Percentiles rank a stretch among this genome's conserved stretches.
Conservation (phyloP, 1,140 invertebrate genomes). For the Neodiprion virginianus region DNA sequence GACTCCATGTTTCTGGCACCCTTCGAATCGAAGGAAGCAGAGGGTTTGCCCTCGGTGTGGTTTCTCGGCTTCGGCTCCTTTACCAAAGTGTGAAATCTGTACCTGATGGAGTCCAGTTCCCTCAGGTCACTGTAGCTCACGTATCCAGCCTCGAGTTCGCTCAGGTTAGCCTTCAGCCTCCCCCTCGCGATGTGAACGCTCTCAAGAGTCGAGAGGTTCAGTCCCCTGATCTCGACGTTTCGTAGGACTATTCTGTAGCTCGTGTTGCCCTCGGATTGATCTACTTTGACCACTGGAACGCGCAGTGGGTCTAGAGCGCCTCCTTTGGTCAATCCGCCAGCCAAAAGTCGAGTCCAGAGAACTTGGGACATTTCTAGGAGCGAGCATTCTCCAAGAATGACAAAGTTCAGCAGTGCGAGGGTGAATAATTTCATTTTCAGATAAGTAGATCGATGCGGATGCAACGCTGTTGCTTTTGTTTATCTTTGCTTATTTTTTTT, state of each 20-base stretch:
- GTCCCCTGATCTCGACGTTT: slow-evolving; percentile 50
- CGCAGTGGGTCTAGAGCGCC: slow-evolving; percentile 50
- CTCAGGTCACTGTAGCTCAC: slow-evolving; percentile 53
- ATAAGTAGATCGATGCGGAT: background rate
- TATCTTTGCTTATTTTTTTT: slow-evolving; percentile 8
- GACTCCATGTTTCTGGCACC: too few species aligned
- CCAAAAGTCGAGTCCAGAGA: slow-evolving; percentile 48
- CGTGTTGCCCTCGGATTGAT: slow-evolving; percentile 55
- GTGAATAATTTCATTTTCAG: slow-evolving; percentile 35
- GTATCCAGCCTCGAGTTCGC: slow-evolving; percentile 53
- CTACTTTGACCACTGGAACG: slow-evolving; percentile 54
- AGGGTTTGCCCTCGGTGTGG: background rate
- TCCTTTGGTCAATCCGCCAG: slow-evolving; percentile 45
- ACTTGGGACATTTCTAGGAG: slow-evolving; percentile 52
- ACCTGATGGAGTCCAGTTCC: slow-evolving; percentile 51
- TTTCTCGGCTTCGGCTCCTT: slow-evolving; percentile 38
- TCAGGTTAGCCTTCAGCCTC: slow-evolving; percentile 48
- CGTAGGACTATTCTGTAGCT: slow-evolving; percentile 52
- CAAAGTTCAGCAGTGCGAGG: slow-evolving; percentile 21
- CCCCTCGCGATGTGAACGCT: slow-evolving; percentile 51
- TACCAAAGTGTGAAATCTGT: slow-evolving; percentile 53
- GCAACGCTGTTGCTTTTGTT: background rate
- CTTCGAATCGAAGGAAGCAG: background rate
- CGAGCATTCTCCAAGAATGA: slow-evolving; percentile 23
- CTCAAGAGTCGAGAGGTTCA: slow-evolving; percentile 52